Conservation (phyloP, 92 coral and sea anemone genomes). For the Heliopora coerulea region DNA sequence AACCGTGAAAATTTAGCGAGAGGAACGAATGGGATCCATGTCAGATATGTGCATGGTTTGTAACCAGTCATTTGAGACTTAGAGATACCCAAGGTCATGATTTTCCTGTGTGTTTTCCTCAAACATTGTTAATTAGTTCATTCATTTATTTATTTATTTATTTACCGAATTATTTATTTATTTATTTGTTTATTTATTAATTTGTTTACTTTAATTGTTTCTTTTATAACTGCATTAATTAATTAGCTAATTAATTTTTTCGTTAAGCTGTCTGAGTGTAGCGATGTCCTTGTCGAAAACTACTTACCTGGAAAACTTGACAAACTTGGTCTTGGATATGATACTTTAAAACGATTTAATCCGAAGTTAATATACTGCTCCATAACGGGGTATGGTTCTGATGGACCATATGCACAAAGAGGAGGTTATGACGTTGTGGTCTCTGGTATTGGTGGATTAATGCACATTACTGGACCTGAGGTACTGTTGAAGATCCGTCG, state of each 20-base stretch:
- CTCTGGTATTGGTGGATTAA: conserved; percentile 83
- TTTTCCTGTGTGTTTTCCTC: too few relatives aligned
- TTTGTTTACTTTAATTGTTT: not conserved
- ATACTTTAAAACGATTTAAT: conserved; percentile 48
- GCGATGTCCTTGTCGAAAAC: conserved; percentile 83
- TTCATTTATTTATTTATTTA: not conserved
- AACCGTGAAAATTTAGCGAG: too few relatives aligned
- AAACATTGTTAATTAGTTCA: too few relatives aligned
- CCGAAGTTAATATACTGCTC: conserved; percentile 85
- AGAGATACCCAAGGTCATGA: too few relatives aligned
- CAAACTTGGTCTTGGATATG: conserved; percentile 80
- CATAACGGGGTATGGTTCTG: conserved; percentile 85
- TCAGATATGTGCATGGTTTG: too few relatives aligned
- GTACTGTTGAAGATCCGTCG: conserved; percentile 44
- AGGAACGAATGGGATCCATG: too few relatives aligned
- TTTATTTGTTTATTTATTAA: too few relatives aligned
- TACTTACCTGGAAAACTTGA: conserved; percentile 89
- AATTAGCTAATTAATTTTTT: too few relatives aligned
- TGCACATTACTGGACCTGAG: conserved; percentile 95
- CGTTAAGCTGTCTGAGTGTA: conserved; percentile 71
- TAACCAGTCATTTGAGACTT: too few relatives aligned
- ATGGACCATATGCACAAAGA: conserved; percentile 84
- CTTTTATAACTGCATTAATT: too few relatives aligned
- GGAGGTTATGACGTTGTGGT: conserved; percentile 89
- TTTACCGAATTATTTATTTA: not conserved